Evolutionary conservation across 2,113 vertebrate genomes (phyloP).

Genomic region (Callopanchax toddi): DNA sequence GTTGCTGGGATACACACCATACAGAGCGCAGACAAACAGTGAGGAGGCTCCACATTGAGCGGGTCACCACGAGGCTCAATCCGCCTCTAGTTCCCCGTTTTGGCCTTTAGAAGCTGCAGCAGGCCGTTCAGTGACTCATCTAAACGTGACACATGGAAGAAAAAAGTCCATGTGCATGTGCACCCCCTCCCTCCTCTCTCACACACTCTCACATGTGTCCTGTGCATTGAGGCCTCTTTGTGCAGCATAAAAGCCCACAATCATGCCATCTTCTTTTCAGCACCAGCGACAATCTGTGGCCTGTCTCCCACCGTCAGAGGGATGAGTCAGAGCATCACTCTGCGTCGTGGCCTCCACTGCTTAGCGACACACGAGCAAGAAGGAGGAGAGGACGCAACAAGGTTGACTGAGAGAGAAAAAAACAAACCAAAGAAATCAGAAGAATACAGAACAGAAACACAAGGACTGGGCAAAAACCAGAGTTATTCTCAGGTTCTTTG

Average conservation of each 20-base stretch:
- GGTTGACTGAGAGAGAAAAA: background rate
- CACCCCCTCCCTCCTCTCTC: background rate
- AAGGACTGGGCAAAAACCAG: background rate
- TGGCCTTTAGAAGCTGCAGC: too few species aligned
- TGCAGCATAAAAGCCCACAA: conserved; percentile 44
- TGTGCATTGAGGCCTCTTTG: conserved; percentile 29
- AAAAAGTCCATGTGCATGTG: conserved; percentile 44
- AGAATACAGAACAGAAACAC: background rate
- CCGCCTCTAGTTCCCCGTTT: conserved; percentile 26
- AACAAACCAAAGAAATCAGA: background rate
- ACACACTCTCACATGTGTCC: conserved; percentile 21
- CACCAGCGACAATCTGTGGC: conserved; percentile 17
- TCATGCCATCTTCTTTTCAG: conserved; percentile 46
- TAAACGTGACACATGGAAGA: conserved; percentile 40
- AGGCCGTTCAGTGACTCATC: conserved; percentile 36
- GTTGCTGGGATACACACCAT: conserved; percentile 64
- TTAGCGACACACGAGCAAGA: conserved; percentile 14
- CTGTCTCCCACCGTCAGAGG: conserved; percentile 40
- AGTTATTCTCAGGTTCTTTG: conserved; percentile 37
- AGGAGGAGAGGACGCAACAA: background rate
- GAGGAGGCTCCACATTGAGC: conserved; percentile 8
- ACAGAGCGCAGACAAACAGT: conserved; percentile 61
- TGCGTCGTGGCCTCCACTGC: conserved; percentile 16
- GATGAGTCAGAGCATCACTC: conserved; percentile 60
- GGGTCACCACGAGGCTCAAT: background rate